A percentile compares a stretch with the other conserved stretches of the same genome.
Conservation (phyloP, 2,797 vertebrate genomes). For the Acanthurus lineatus region DNA sequence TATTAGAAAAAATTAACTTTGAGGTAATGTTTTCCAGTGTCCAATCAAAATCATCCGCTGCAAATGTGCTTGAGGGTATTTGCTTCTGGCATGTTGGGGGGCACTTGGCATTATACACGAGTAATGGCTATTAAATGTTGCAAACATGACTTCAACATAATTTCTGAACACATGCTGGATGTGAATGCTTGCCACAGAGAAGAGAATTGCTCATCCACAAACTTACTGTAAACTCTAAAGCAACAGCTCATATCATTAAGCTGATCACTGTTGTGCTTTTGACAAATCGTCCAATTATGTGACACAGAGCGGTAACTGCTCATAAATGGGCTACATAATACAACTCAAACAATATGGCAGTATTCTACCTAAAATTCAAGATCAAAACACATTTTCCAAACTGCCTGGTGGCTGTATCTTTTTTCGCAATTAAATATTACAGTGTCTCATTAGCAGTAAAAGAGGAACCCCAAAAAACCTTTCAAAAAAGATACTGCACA, state of each 20-base stretch:
- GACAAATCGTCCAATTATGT: slow-evolving; percentile 52
- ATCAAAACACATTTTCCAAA: slow-evolving; percentile 27
- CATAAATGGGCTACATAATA: slow-evolving; percentile 35
- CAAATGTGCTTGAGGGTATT: slow-evolving; percentile 50
- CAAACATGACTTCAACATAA: slow-evolving; percentile 30
- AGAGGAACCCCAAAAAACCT: neutral
- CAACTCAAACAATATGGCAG: slow-evolving; percentile 1
- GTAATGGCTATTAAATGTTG: slow-evolving; percentile 59
- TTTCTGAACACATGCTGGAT: slow-evolving; percentile 44
- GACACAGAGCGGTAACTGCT: slow-evolving; percentile 30
- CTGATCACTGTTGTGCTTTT: slow-evolving; percentile 50
- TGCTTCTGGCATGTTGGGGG: slow-evolving; percentile 50
- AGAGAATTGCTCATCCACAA: slow-evolving; percentile 36
- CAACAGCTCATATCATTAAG: slow-evolving; percentile 42
- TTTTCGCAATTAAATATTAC: neutral
- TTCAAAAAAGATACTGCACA: neutral
- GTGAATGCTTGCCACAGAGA: slow-evolving; percentile 16
- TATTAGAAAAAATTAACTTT: slow-evolving; percentile 55
- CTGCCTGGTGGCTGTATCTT: neutral
- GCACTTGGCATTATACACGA: slow-evolving; percentile 39
- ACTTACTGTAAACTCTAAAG: slow-evolving; percentile 50
- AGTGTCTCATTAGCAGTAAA: slow-evolving; percentile 19
- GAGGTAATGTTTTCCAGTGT: slow-evolving; percentile 56
- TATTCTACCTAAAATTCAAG: slow-evolving; percentile 7
- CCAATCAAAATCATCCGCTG: slow-evolving; percentile 49